phyloP scores from a whole-genome alignment of 2,888 invertebrate genomes.

The Chalcosyrphus nemorum region DNA sequence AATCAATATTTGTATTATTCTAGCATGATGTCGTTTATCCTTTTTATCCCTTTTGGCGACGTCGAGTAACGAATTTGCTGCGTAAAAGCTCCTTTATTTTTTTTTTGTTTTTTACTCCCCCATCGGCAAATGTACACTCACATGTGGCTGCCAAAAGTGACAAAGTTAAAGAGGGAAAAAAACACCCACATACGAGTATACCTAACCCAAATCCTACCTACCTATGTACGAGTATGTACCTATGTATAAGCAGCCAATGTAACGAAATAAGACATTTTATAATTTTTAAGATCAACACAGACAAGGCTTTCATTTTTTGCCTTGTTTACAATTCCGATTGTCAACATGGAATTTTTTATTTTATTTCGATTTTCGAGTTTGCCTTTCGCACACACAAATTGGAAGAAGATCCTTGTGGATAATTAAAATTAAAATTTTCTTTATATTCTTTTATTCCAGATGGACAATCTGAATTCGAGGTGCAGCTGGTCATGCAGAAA shows the following conservation, averaged over 20 bases:
- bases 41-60: conserved; percentile 37
- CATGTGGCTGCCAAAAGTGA: conserved; percentile 45
- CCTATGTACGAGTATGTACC: background rate
- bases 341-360: conserved; percentile 6
- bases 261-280: conserved; percentile 39
- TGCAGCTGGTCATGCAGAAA: conserved; percentile 87
- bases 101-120: background rate
- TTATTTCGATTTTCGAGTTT: background rate
- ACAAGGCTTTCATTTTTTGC: background rate
- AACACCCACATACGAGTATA: background rate
- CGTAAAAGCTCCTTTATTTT: background rate
- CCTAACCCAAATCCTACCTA: background rate
- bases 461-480: conserved; percentile 84
- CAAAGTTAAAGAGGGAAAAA: conserved; percentile 24
- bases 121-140: background rate
- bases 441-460: conserved; percentile 76
- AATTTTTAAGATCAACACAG: background rate
- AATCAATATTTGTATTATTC: conserved; percentile 70
- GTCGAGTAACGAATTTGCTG: conserved; percentile 38
- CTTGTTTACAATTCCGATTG: conserved; percentile 19
- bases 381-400: background rate
- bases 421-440: background rate
- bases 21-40: conserved; percentile 46
- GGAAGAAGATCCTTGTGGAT: background rate
- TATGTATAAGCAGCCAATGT: conserved; percentile 4